These are phyloP conservation scores for Hyles euphorbiae DNA, from an alignment of 1,140 invertebrate genomes.

Conservation along the genomic window DNA sequence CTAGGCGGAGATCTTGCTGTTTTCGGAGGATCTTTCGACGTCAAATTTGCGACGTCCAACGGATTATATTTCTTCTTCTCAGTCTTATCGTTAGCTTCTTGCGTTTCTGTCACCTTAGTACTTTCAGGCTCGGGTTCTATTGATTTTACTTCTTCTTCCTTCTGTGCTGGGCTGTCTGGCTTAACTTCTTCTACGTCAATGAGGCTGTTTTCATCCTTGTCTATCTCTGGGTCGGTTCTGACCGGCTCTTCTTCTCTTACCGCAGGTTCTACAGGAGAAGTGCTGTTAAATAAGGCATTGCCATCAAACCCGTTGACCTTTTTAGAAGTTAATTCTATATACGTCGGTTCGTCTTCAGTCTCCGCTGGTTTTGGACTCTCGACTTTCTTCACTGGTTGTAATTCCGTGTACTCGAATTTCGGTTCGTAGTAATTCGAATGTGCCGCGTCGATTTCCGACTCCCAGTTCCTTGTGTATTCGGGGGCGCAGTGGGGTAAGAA, in stretches of 20 bases:
- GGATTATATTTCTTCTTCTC: slow-evolving; percentile 79
- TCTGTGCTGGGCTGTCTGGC: slow-evolving; percentile 45
- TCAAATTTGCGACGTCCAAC: slow-evolving; percentile 80
- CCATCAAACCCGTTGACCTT: slow-evolving; percentile 51
- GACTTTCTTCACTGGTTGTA: slow-evolving; percentile 61
- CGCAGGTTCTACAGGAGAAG: slow-evolving; percentile 46
- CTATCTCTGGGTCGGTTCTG: slow-evolving; percentile 59
- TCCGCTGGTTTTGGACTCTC: slow-evolving; percentile 55
- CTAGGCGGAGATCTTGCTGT: slow-evolving; percentile 62
- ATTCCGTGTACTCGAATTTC: slow-evolving; percentile 62
- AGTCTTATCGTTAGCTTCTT: slow-evolving; percentile 44
- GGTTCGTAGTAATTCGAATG: slow-evolving; percentile 63
- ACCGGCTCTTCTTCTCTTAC: slow-evolving; percentile 62
- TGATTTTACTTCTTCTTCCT: slow-evolving; percentile 28
- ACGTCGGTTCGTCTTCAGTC: slow-evolving; percentile 59
- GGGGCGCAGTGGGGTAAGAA: slow-evolving; percentile 59
- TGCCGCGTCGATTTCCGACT: slow-evolving; percentile 70
- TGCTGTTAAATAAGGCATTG: slow-evolving; percentile 40
- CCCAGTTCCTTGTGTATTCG: slow-evolving; percentile 72
- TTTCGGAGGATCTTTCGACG: slow-evolving; percentile 79
- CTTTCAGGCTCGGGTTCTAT: slow-evolving; percentile 55
- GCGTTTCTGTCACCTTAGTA: slow-evolving; percentile 42
- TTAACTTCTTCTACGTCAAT: slow-evolving; percentile 66
- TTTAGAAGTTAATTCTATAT: slow-evolving; percentile 64
- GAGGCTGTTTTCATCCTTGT: slow-evolving; percentile 62